Percentiles rank a stretch among this genome's conserved stretches.
Conservation (phyloP, 53 echinoderm and acorn worm species). For the Luidia sarsii region DNA sequence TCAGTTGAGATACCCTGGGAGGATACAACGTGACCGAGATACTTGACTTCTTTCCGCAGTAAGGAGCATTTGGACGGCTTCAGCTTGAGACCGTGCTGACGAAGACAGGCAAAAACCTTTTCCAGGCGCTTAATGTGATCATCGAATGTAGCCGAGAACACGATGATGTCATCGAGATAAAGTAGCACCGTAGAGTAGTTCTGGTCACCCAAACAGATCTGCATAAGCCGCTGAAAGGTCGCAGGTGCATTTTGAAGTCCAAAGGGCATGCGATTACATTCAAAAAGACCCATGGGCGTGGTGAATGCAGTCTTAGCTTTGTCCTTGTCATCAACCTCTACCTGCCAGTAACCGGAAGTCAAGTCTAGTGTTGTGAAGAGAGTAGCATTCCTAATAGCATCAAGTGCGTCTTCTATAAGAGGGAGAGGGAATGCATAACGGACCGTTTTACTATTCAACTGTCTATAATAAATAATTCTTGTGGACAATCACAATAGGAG, state of each 20-base stretch:
- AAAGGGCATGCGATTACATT: too few species aligned
- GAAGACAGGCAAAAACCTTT: neutral
- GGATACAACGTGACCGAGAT: constrained; percentile 4
- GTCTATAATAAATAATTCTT: constrained; percentile 3
- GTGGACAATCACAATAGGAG: constrained; percentile 11
- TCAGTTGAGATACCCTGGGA: constrained; percentile 8
- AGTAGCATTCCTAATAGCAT: constrained; percentile 15
- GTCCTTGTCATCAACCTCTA: too few species aligned
- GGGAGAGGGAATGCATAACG: constrained; percentile 29
- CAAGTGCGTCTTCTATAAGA: constrained; percentile 35
- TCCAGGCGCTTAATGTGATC: neutral
- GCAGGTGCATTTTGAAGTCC: constrained; percentile 40
- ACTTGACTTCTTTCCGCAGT: neutral
- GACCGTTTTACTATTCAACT: neutral
- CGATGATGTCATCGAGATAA: too few species aligned
- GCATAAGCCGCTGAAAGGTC: constrained; percentile 39
- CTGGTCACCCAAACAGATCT: constrained; percentile 26
- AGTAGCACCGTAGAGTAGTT: neutral
- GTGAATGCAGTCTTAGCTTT: too few species aligned
- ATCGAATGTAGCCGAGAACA: constrained; percentile 2
- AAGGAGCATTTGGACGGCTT: neutral
- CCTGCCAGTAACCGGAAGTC: too few species aligned
- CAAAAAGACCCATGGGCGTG: too few species aligned
- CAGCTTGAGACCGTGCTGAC: neutral
- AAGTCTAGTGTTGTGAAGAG: constrained; percentile 15